Base-by-base conservation (phyloP, 2,888 invertebrate genomes). In the Drosophila leonis region DNA sequence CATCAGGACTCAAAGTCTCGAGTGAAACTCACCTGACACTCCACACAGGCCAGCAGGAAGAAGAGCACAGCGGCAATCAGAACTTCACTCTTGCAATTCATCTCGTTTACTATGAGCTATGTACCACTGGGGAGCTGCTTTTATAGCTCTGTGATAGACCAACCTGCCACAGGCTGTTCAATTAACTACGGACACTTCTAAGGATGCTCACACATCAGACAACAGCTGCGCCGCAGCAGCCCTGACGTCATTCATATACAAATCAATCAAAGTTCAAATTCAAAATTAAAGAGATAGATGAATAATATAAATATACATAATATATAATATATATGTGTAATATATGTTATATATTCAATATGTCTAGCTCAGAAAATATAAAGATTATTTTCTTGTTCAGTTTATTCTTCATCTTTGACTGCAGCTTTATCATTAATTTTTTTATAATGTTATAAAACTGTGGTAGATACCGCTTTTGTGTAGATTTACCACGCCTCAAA, bases 51-150 rank as follows among this genome's bases (percentile, higher is more conserved):
- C 75, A 92, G 67, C 42, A 89, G 61, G 35, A 88, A 63, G 46
- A 89, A 65, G 24, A 91, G 69, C 66, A 90, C 74, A 4, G 74
- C 80, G 33, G 80, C 78, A 52, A 88, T 63, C n/a, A 92, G 75
- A 54, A 92, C 71, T 80, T 88, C 75, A 59, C 83, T 82, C 72
- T 83, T 88, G 59, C 91, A 81, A 75, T 83, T 87, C 92, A 92
- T 92, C 20, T 39, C 77, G 85, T 4, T 24, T 68, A 70, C 65
- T 80, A 37, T 65, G 51, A 13, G n/a, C 24, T 63, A 6, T 39
- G 12, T 10, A n/a, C 0, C 10, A 42, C 12, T 37, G 7, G 20
- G 29, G 15, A 33, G 54, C 31, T 33, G 42, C 71, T 72, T 83
- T 80, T 83, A 83, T 83, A 83, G 60, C 37, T 49, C 55, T n/a